Evolutionary conservation across 2,113 vertebrate species (phyloP), one percentile per base, ranked within the genome.

Genomic region (Malurus cyaneus): DNA sequence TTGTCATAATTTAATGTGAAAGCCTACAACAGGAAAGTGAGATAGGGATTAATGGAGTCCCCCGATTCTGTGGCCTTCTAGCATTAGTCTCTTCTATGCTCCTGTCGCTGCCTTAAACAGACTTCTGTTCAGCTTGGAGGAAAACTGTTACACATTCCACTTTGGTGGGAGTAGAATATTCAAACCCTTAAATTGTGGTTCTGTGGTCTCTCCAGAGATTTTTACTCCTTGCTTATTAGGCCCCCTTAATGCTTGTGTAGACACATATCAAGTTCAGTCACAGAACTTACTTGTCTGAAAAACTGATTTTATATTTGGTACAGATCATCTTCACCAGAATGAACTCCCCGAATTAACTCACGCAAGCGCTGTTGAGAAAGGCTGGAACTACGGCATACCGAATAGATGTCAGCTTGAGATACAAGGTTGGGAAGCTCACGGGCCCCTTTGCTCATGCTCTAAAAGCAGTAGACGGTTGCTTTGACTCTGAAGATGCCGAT

Each of bases 81-180:
- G 6, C 41, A 50, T n/a, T 50, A 77, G 17, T 34, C n/a, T 83
- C 31, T 34, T 72, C 46, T 49, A 32, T 4, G 3, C 52, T 72
- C 41, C 60, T 44, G 36, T 14, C 21, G 20, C 47, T 85, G 71
- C 23, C 61, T 91, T 72, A 12, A 71, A 60, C 16, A n/a, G 14
- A 15, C 23, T 73, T 82, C 59, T 46, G 57, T 44, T 88, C 71
- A 60, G 21, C 41, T 56, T 44, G 47, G 25, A 70, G 17, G 47
- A 60, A 41, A 25, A 62, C 25, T 29, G 11, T 52, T 44, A 60
- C 0, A 0, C 17, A 11, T 60, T 42, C 42, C 23, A 19, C 21
- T 88, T 77, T 34, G 56, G 15, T n/a, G 32, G 9, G 11, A 71
- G 25, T 16, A 62, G 26, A 67, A 49, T 29, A 81, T 34, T 80